A percentile compares a stretch with the other conserved stretches of the same genome.
Conservation (phyloP, 2,113 vertebrate genomes). For the Brachyistius frenatus region DNA sequence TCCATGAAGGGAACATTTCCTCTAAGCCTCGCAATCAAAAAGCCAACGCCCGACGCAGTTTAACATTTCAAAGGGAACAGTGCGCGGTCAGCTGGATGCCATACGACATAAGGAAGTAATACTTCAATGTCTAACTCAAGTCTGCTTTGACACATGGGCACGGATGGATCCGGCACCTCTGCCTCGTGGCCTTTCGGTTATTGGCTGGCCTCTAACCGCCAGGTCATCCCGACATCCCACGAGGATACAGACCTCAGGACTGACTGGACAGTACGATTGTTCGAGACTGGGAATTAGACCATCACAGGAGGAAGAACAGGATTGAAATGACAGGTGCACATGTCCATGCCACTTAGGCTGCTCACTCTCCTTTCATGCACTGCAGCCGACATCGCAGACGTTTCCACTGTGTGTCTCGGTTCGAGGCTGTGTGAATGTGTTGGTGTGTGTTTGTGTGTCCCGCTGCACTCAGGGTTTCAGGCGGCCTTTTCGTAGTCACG, state of each 20-base stretch:
- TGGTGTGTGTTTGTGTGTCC: not conserved
- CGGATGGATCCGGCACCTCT: constrained; percentile 4
- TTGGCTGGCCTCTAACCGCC: constrained; percentile 22
- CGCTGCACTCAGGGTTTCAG: not conserved
- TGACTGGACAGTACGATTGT: constrained; percentile 14
- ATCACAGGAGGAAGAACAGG: constrained; percentile 34
- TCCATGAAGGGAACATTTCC: not conserved
- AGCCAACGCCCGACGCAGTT: constrained; percentile 15
- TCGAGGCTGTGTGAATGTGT: not conserved
- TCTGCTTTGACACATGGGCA: constrained; percentile 17
- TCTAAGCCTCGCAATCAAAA: not conserved
- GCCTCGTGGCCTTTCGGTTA: constrained; percentile 14
- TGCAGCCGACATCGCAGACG: not conserved
- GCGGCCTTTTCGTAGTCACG: not conserved
- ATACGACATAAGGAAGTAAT: constrained; percentile 8
- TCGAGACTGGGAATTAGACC: constrained; percentile 36
- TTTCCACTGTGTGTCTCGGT: not conserved
- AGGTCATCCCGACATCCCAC: constrained; percentile 31
- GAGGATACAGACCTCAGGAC: constrained; percentile 31
- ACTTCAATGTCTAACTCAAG: constrained; percentile 34
- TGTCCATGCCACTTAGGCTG: constrained; percentile 16
- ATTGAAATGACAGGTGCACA: constrained; percentile 59
- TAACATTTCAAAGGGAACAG: not conserved
- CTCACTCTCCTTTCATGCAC: constrained; percentile 15
- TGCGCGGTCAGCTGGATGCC: constrained; percentile 27